phyloP scores from a whole-genome alignment of 2,797 vertebrate genomes.

The Pogonophryne albipinna region DNA sequence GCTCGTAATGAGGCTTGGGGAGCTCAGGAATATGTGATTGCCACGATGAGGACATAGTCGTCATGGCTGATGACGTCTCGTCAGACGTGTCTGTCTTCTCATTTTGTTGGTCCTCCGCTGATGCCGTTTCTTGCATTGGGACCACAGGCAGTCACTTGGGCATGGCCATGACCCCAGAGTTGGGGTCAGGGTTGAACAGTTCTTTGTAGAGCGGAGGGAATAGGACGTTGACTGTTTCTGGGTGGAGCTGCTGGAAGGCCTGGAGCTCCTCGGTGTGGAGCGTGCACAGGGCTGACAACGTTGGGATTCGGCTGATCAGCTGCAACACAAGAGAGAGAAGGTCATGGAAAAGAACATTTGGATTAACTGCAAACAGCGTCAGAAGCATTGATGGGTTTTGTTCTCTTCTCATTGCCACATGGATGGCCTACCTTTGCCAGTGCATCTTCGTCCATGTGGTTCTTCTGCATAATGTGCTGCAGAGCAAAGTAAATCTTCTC shows the following conservation, averaged over 20 bases:
- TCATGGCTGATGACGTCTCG: constrained; percentile 24
- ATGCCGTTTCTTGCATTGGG: constrained; percentile 71
- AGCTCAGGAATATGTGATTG: constrained; percentile 59
- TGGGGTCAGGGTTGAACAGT: constrained; percentile 99
- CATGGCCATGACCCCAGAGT: constrained; percentile 88
- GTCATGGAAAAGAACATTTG: constrained; percentile 22
- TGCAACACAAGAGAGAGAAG: constrained; percentile 75
- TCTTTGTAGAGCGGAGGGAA: constrained; percentile 99
- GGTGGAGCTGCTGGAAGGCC: constrained; percentile 98
- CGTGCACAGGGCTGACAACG: constrained; percentile 96
- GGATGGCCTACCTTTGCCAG: constrained; percentile 91
- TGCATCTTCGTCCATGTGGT: constrained; percentile 97
- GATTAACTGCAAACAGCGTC: constrained; percentile 1
- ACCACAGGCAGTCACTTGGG: constrained; percentile 92
- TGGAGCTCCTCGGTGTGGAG: constrained; percentile 99
- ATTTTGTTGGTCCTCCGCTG: constrained; percentile 76
- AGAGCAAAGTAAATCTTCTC: constrained; percentile 99
- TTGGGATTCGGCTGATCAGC: constrained; percentile 98
- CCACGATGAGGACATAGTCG: constrained; percentile 47
- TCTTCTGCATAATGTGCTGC: constrained; percentile 99
- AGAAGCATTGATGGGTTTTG: neutral
- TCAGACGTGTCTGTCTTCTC: constrained; percentile 69
- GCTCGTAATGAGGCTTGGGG: constrained; percentile 45
- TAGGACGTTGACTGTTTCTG: constrained; percentile 97
- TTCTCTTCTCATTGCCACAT: too few relatives aligned